Evolutionary conservation across 2,113 vertebrate genomes (phyloP).

Genomic region (Cebus imitator): DNA sequence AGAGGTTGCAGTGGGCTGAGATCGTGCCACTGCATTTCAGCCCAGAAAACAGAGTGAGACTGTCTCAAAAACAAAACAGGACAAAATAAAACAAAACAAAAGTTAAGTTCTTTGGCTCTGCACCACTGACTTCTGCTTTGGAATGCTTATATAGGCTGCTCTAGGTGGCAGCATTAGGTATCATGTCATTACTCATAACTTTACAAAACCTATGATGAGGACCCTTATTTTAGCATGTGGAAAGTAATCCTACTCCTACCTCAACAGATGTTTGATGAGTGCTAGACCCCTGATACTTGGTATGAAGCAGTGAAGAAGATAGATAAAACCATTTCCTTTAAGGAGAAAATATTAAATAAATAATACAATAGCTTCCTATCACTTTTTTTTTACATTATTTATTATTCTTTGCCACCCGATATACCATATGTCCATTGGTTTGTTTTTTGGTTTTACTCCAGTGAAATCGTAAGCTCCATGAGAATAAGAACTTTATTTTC

Average conservation of each 20-base stretch:
- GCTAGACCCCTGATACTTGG: background rate
- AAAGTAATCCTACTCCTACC: background rate
- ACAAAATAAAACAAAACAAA: too few species aligned
- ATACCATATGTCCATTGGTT: background rate
- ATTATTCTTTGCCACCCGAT: background rate
- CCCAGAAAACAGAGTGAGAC: too few species aligned
- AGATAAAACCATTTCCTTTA: background rate
- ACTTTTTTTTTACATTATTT: background rate
- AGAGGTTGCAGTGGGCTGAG: too few species aligned
- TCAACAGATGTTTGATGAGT: background rate
- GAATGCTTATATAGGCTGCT: background rate
- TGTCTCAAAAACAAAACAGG: too few species aligned
- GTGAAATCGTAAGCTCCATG: background rate
- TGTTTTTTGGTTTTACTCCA: background rate
- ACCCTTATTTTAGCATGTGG: background rate
- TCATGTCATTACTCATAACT: background rate
- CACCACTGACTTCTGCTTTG: background rate
- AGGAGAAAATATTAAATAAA: background rate
- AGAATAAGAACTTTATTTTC: background rate
- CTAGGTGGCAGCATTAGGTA: background rate
- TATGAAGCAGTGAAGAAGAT: background rate
- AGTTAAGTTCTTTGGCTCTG: background rate
- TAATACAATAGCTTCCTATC: too few species aligned
- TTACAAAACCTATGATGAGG: background rate
- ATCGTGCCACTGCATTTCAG: too few species aligned